Evolutionary conservation across 2,797 vertebrate genomes (phyloP).

Genomic region (Amblyraja radiata): DNA sequence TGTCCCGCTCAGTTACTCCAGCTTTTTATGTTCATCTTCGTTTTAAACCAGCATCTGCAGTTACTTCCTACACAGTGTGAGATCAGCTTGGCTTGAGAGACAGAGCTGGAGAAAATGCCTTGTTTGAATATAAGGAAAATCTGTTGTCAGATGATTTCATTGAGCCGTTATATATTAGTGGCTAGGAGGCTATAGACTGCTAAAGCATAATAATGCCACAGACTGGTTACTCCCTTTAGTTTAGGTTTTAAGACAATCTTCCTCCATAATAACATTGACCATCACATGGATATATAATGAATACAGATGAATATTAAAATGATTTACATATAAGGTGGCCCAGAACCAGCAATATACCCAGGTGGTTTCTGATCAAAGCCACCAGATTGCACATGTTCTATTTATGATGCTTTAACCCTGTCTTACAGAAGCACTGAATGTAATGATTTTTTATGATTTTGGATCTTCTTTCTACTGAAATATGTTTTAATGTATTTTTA

Average conservation of each 20-base stretch:
- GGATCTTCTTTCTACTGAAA: neutral
- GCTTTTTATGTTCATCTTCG: too few relatives aligned
- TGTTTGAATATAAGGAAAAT: neutral
- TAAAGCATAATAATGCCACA: neutral
- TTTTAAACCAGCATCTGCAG: too few relatives aligned
- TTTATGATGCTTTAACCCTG: neutral
- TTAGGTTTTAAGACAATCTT: neutral
- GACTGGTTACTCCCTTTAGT: neutral
- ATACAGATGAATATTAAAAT: conserved; percentile 19
- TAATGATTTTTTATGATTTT: neutral
- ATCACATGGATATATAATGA: neutral
- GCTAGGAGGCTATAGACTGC: neutral
- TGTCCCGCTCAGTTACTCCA: too few relatives aligned
- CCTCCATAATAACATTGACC: neutral
- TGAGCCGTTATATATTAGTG: neutral
- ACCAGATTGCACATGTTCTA: neutral
- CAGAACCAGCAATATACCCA: neutral
- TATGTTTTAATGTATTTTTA: neutral
- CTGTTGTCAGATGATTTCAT: neutral
- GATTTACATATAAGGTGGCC: neutral
- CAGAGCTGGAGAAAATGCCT: neutral
- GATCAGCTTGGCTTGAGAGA: neutral
- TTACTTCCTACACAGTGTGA: neutral
- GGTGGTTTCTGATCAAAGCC: neutral
- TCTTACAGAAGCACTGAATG: neutral